Conservation (phyloP, 2,113 vertebrate species). For the Cryptotis parvus region DNA sequence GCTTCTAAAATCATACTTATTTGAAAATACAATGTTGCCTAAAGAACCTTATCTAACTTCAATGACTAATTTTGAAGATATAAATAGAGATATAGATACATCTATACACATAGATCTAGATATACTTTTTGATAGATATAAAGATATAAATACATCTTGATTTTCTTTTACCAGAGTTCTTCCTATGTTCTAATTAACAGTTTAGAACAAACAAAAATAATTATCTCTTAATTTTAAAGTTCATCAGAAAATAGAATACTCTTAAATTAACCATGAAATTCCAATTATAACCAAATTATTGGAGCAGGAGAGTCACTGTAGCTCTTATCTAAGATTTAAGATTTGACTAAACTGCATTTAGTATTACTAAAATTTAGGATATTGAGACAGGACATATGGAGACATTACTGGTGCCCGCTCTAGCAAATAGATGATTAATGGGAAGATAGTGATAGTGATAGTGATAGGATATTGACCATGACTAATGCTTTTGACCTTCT, state of each 20-base stretch:
- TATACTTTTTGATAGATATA: neutral
- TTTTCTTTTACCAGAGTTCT: neutral
- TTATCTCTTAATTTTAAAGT: conserved; percentile 11
- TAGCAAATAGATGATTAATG: no score
- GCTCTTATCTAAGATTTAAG: neutral
- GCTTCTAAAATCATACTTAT: conserved; percentile 19
- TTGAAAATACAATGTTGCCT: conserved; percentile 35
- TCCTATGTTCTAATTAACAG: neutral
- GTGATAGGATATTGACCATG: no score
- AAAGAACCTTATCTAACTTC: conserved; percentile 25
- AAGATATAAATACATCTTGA: neutral
- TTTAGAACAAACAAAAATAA: neutral
- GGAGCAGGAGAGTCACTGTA: neutral
- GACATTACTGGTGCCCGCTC: no score
- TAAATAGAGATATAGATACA: neutral
- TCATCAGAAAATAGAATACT: conserved; percentile 20
- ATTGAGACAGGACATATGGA: no score
- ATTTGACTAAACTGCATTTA: neutral
- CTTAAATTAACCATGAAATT: conserved; percentile 41
- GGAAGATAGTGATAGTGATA: no score
- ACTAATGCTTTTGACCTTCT: no score
- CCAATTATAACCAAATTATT: conserved; percentile 37
- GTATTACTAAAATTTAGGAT: neutral
- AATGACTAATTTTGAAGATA: neutral
- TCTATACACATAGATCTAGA: no score